phyloP scores from a whole-genome alignment of 2,888 invertebrate species.

The Agrochola lychnidis region DNA sequence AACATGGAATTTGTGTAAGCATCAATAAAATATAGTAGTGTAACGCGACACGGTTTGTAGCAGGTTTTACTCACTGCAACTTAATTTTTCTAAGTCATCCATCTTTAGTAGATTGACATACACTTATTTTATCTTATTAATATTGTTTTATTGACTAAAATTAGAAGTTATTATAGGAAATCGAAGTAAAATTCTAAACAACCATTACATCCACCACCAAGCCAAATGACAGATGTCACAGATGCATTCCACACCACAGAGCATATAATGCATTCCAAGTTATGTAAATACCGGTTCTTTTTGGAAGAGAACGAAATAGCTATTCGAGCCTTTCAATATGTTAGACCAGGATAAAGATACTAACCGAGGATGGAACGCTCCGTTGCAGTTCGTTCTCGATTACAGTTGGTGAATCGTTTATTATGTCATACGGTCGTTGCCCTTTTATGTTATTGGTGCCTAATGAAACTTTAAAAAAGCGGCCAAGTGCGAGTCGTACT shows the following conservation, averaged over 20 bases:
- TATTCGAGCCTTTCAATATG: rapidly evolving
- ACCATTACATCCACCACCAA: conserved; percentile 4
- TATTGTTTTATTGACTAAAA: background rate
- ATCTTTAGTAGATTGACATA: conserved; percentile 64
- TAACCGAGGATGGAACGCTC: conserved; percentile 16
- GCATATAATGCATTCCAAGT: conserved; percentile 16
- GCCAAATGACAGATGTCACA: conserved; percentile 31
- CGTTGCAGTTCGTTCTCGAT: conserved; percentile 9
- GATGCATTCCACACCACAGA: no score
- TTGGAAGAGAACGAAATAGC: background rate
- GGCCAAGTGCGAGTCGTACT: no score
- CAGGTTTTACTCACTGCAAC: conserved; percentile 83
- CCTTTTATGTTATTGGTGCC: conserved; percentile 32
- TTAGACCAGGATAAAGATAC: conserved; percentile 13
- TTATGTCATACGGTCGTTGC: conserved; percentile 6
- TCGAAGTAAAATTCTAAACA: background rate
- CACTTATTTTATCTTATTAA: conserved; percentile 8
- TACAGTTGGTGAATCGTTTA: background rate
- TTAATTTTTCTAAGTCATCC: conserved; percentile 85
- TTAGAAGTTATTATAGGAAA: background rate
- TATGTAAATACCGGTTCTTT: background rate
- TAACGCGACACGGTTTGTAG: conserved; percentile 13
- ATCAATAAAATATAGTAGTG: conserved; percentile 19
- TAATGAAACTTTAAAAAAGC: rapidly evolving
- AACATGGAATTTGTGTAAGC: conserved; percentile 33